A percentile compares a stretch with the other conserved stretches of the same genome.
These are phyloP conservation scores for Lapara coniferarum DNA, from an alignment of 2,888 invertebrate species.

Conservation along the genomic window DNA sequence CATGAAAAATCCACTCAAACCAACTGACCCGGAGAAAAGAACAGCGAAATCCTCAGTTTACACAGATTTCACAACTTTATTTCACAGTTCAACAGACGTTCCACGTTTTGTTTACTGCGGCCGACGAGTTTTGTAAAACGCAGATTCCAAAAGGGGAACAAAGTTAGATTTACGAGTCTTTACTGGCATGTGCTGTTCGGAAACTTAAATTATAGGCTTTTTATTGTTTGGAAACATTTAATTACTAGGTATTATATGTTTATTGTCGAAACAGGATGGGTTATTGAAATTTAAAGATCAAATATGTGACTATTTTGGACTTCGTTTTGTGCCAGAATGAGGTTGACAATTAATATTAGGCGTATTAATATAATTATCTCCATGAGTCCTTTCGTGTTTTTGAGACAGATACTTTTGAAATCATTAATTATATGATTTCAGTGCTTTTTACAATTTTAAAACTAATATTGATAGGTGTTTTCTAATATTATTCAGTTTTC, in stretches of 20 bases:
- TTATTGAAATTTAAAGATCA: neutral
- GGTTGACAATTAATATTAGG: too few relatives aligned
- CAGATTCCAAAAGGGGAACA: constrained; percentile 32
- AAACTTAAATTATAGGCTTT: constrained; percentile 14
- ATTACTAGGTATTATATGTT: neutral
- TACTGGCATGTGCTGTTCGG: constrained; percentile 30
- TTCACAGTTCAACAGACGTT: constrained; percentile 20
- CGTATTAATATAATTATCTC: too few relatives aligned
- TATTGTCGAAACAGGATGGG: neutral
- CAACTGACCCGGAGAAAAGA: neutral
- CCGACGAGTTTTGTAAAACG: constrained; percentile 7
- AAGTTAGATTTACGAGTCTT: constrained; percentile 43
- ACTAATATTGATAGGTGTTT: too few relatives aligned
- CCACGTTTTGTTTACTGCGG: constrained; percentile 5
- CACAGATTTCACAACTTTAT: constrained; percentile 21
- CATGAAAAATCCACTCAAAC: neutral
- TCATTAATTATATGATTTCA: too few relatives aligned
- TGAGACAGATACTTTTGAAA: too few relatives aligned
- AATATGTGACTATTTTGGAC: neutral
- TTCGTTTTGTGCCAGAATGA: too few relatives aligned
- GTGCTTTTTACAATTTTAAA: too few relatives aligned
- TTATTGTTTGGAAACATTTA: neutral
- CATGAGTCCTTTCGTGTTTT: too few relatives aligned
- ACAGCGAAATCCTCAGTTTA: neutral
- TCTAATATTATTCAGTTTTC: too few relatives aligned